phyloP scores from a whole-genome alignment of 2,888 invertebrate species.

The Stenurella melanura region DNA sequence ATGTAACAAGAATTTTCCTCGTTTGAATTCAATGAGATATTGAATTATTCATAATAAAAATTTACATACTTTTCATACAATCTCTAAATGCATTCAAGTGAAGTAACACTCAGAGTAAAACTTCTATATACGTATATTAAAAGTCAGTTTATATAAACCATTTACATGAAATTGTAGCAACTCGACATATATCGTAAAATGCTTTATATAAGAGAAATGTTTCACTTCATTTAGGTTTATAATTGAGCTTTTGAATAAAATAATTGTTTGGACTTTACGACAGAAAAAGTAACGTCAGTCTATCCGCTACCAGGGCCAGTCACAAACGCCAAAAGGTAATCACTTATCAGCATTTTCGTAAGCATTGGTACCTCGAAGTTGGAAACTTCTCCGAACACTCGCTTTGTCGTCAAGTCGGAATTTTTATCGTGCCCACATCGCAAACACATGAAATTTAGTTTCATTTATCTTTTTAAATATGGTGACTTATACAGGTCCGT shows the following conservation, averaged over 20 bases:
- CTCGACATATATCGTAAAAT: background rate
- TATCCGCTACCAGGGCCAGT: too few species aligned
- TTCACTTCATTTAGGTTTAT: background rate
- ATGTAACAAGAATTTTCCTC: background rate
- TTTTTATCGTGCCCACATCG: too few species aligned
- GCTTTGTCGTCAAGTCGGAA: too few species aligned
- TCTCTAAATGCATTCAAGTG: background rate
- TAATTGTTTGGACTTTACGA: too few species aligned
- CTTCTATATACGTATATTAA: background rate
- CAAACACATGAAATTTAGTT: too few species aligned
- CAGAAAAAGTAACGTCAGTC: too few species aligned
- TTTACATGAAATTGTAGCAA: background rate
- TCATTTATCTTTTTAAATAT: too few species aligned
- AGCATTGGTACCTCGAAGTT: too few species aligned
- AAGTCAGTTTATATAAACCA: background rate
- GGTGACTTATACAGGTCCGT: too few species aligned
- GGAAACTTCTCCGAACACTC: too few species aligned
- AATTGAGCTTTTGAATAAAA: background rate
- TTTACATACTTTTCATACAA: background rate
- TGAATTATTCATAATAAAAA: conserved; percentile 3
- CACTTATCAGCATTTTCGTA: too few species aligned
- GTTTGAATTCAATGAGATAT: background rate
- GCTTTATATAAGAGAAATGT: background rate
- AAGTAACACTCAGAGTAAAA: background rate
- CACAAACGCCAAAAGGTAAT: too few species aligned